Base-by-base conservation (phyloP, 2,113 vertebrate species). In the Pagrus major region DNA sequence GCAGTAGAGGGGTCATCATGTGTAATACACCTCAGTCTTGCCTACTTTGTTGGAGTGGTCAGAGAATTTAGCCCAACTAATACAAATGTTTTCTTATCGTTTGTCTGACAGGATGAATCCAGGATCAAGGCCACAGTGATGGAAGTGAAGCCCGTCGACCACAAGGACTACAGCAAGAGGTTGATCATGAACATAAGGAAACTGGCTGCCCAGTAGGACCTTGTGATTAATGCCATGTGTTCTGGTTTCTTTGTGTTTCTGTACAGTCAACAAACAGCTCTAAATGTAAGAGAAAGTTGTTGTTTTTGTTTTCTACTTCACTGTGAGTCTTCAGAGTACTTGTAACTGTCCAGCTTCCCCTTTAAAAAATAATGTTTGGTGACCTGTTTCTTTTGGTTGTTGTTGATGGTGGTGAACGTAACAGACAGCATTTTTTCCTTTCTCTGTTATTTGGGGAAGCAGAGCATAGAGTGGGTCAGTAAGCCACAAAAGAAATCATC, bases 101-200 rank as follows among this genome's bases (percentile, higher is more conserved):
- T 61, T 85, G 73, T 83, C 8, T 66, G 31, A 37, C 76, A 99
- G 98, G 98, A 99, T 23, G 98, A 99, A 58, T 97, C 97, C 83
- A 96, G 97, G 76, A 96, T 99, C 93, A 99, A 99, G 87, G 97
- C 97, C 6, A 97, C 97, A 0, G 96, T 97, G 55, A 1, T 96
- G 93, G 98, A 98, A 0, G 95, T 96, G 93, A 98, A 97, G 86
- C 96, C 97, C 0, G 96, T 99, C 67, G 97, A 98, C 93, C 95
- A 98, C 84, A 95, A 90, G 87, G 98, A 99, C 10, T 98, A 99
- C 83, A 92, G 95, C 95, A 96, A 94, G 88, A 96, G 96, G 90
- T 29, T 99, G 92, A 96, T 99, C 60, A 78, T 88, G 70, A 97
- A 89, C 94, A 99, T 99, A 91, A 94, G 95, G 85, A 98, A 92